Evolutionary conservation across 1,140 invertebrate species (phyloP).

Genomic region (Drosophila leontia): DNA sequence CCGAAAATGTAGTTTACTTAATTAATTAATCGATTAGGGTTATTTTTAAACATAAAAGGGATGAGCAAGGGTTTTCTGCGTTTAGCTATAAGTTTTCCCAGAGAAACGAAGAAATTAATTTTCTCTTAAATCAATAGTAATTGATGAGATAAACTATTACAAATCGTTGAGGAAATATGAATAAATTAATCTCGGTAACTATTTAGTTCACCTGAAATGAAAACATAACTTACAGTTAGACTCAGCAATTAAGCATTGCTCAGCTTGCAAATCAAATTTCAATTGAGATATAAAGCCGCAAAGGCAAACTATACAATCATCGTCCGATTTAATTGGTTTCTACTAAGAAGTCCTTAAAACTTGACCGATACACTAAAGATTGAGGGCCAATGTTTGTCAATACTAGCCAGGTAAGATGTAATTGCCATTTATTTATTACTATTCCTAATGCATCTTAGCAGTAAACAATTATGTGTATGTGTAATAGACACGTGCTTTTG

Average conservation of each 20-base stretch:
- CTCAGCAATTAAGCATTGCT: not conserved
- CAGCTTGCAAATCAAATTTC: slow-evolving; percentile 35
- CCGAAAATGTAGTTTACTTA: slow-evolving; percentile 21
- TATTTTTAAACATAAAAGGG: slow-evolving; percentile 39
- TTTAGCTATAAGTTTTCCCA: not conserved
- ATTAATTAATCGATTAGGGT: slow-evolving; percentile 69
- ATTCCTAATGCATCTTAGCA: slow-evolving; percentile 11
- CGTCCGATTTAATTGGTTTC: slow-evolving; percentile 2
- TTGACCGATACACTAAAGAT: slow-evolving; percentile 38
- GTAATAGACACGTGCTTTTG: not conserved
- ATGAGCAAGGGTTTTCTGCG: not conserved
- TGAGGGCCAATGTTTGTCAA: slow-evolving; percentile 42
- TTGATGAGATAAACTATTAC: no score
- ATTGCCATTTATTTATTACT: not conserved
- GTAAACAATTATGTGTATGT: not conserved
- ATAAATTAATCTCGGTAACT: not conserved
- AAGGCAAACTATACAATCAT: slow-evolving; percentile 1
- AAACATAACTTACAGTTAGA: not conserved
- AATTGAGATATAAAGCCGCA: slow-evolving; percentile 52
- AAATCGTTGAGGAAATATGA: not conserved
- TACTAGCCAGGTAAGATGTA: slow-evolving; percentile 12
- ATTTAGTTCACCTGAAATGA: not conserved
- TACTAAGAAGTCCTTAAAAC: slow-evolving; percentile 37
- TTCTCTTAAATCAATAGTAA: not conserved
- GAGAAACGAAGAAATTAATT: not conserved